A percentile compares a stretch with the other conserved stretches of the same genome.
Evolutionary conservation across 2,888 invertebrate species (phyloP).

Genomic region (Carpatolechia fugitivella): DNA sequence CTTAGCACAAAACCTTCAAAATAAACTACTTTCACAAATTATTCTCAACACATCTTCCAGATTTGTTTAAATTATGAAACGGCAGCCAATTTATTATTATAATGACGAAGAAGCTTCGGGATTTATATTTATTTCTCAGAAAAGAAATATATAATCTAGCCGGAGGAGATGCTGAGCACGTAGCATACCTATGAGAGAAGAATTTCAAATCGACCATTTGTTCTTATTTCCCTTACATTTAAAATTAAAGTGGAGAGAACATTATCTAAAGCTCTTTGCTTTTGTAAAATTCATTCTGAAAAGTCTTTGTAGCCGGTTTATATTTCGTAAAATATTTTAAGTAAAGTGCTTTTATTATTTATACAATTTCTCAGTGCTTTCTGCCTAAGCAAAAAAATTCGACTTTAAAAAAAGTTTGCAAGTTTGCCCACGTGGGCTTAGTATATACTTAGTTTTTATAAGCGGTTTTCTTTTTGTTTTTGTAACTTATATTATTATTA

Average conservation of each 20-base stretch:
- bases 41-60: too few relatives aligned
- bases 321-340: too few relatives aligned
- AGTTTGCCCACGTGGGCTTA: too few relatives aligned
- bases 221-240: constrained; percentile 19
- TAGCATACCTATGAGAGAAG: constrained; percentile 16
- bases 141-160: constrained; percentile 11
- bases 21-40: too few relatives aligned
- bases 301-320: not conserved
- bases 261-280: constrained; percentile 3
- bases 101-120: constrained; percentile 2
- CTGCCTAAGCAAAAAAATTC: too few relatives aligned
- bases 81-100: constrained; percentile 1
- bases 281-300: not conserved
- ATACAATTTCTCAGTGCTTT: too few relatives aligned
- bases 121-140: constrained; percentile 9
- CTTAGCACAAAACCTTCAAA: too few relatives aligned
- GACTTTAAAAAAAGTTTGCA: too few relatives aligned
- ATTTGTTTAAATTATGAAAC: not conserved
- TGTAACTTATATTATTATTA: too few relatives aligned
- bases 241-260: constrained; percentile 9
- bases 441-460: too few relatives aligned
- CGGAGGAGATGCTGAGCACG: constrained; percentile 15
- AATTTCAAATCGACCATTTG: constrained; percentile 20
- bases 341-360: too few relatives aligned
- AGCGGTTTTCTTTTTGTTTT: too few relatives aligned